These are phyloP conservation scores for Steinernema khuongi DNA, from an alignment of 1,140 invertebrate genomes.

Conservation along the genomic window DNA sequence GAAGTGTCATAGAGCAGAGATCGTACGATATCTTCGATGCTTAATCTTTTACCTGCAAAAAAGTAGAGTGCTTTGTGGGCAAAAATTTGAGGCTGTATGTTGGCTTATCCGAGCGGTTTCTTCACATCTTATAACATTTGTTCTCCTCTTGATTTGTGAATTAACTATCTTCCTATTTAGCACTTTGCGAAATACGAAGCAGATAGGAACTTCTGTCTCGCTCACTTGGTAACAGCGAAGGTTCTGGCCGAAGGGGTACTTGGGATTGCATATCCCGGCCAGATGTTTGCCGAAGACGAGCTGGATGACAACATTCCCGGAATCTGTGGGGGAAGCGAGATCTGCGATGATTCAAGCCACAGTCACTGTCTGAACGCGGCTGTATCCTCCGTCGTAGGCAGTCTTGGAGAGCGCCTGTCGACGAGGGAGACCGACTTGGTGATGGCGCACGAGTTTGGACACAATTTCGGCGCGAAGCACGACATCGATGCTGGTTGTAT, in stretches of 20 bases:
- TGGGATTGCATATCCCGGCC: neutral
- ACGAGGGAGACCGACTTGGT: neutral
- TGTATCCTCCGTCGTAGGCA: neutral
- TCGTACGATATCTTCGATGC: too few relatives aligned
- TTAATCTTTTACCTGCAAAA: too few relatives aligned
- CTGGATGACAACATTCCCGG: neutral
- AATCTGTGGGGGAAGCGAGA: neutral
- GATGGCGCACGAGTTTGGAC: neutral
- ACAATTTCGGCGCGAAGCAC: slow-evolving; percentile 3
- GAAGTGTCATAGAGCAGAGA: too few relatives aligned
- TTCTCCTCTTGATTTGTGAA: too few relatives aligned
- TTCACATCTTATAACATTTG: too few relatives aligned
- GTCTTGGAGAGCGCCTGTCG: neutral
- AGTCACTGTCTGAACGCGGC: neutral
- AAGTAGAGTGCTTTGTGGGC: too few relatives aligned
- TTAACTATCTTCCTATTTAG: neutral
- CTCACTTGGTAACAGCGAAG: neutral
- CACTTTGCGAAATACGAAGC: neutral
- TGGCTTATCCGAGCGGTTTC: too few relatives aligned
- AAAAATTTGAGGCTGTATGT: too few relatives aligned
- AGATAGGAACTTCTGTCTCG: neutral
- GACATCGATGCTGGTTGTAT: neutral
- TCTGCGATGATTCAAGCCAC: neutral
- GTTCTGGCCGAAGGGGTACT: neutral
- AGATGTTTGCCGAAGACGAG: neutral